These are phyloP conservation scores for Rhogogaster chlorosoma DNA, from an alignment of 2,888 invertebrate genomes.

Conservation along the genomic window DNA sequence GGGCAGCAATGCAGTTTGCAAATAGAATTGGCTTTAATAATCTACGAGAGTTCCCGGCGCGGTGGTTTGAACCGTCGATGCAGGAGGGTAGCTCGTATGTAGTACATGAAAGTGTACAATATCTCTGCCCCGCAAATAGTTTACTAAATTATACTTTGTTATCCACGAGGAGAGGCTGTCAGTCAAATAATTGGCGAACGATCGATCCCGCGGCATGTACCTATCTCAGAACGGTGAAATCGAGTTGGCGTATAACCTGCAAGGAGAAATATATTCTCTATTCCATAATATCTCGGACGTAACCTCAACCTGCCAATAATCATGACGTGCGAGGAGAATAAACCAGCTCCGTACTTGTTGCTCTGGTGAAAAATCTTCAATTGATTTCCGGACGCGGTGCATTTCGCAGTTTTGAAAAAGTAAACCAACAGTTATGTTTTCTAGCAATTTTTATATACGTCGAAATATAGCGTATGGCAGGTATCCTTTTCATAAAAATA, in stretches of 20 bases:
- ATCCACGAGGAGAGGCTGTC: neutral
- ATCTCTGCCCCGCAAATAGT: neutral
- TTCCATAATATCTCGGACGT: neutral
- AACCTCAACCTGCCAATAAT: neutral
- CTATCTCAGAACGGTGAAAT: neutral
- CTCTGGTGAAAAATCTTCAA: neutral
- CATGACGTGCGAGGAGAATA: conserved; percentile 18
- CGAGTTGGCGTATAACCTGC: neutral
- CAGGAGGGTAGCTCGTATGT: neutral
- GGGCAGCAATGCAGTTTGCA: neutral
- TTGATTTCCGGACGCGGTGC: neutral
- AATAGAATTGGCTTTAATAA: conserved; percentile 1
- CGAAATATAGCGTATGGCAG: neutral
- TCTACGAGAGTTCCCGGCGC: neutral
- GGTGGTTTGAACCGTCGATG: neutral
- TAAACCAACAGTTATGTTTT: neutral
- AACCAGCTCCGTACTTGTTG: conserved; percentile 2
- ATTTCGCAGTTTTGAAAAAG: neutral
- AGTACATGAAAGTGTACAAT: neutral
- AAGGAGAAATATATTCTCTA: neutral
- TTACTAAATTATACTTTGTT: neutral
- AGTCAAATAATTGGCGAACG: neutral
- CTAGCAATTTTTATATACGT: neutral
- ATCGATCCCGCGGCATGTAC: neutral
- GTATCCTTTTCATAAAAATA: neutral